Evolutionary conservation across 2,113 vertebrate genomes (phyloP).

Genomic region (Pseudorasbora parva): DNA sequence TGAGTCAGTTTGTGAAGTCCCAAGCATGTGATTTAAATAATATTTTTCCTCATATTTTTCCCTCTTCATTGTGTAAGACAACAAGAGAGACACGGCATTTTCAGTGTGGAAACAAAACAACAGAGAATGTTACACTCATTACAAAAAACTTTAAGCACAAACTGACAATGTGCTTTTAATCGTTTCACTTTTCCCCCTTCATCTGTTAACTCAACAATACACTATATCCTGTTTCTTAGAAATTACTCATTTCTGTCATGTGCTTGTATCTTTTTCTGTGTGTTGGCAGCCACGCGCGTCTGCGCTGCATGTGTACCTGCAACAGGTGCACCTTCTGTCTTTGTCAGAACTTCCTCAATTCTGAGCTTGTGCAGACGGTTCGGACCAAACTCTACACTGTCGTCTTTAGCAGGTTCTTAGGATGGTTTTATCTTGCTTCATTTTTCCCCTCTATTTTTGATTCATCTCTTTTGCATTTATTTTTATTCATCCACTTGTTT

Average conservation of each 20-base stretch:
- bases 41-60: not conserved
- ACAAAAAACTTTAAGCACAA: not conserved
- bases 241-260: conserved; percentile 63
- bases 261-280: conserved; percentile 84
- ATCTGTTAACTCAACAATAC: not conserved
- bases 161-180: not conserved
- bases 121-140: not conserved
- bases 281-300: conserved; percentile 92
- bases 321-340: conserved; percentile 99
- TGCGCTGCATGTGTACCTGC: conserved; percentile 99
- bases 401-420: conserved; percentile 90
- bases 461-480: conserved; percentile 50
- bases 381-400: conserved; percentile 99
- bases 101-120: not conserved
- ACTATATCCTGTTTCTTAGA: not conserved
- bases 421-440: not conserved
- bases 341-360: conserved; percentile 99
- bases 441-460: not conserved
- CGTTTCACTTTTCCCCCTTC: not conserved
- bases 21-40: not conserved
- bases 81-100: not conserved
- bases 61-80: not conserved
- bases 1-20: not conserved
- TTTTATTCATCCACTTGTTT: conserved; percentile 53
- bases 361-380: conserved; percentile 97